Evolutionary conservation across 2,113 vertebrate species (phyloP).

Genomic region (Mirounga angustirostris): DNA sequence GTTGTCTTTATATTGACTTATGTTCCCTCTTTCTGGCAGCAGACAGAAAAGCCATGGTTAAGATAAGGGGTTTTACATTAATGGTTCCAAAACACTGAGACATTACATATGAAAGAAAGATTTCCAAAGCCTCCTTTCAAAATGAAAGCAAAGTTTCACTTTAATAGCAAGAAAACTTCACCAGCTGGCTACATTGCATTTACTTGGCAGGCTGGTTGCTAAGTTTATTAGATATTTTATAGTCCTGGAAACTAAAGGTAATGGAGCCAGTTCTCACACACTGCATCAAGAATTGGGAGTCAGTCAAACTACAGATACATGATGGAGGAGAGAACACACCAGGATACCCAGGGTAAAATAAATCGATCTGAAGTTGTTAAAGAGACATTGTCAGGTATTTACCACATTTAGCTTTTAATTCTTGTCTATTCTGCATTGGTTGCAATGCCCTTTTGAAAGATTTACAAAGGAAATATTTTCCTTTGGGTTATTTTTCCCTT

Average conservation of each 20-base stretch:
- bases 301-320: slow-evolving; percentile 68
- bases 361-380: slow-evolving; percentile 78
- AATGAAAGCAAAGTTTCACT: slow-evolving; percentile 80
- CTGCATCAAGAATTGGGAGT: slow-evolving; percentile 78
- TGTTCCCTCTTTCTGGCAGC: not conserved
- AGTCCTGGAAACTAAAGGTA: slow-evolving; percentile 84
- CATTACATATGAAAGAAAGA: slow-evolving; percentile 62
- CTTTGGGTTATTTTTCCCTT: not conserved
- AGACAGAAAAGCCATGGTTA: not conserved
- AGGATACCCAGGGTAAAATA: slow-evolving; percentile 72
- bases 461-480: slow-evolving; percentile 38
- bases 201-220: slow-evolving; percentile 77
- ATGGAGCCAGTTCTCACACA: slow-evolving; percentile 76
- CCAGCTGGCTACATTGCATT: slow-evolving; percentile 82
- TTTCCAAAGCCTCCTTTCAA: slow-evolving; percentile 74
- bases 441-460: slow-evolving; percentile 64
- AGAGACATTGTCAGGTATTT: slow-evolving; percentile 53
- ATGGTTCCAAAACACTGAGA: slow-evolving; percentile 53
- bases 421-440: slow-evolving; percentile 67
- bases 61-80: slow-evolving; percentile 54
- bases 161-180: slow-evolving; percentile 75
- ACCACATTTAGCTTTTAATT: slow-evolving; percentile 64
- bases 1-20: slow-evolving; percentile 22
- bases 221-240: slow-evolving; percentile 85
- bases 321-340: slow-evolving; percentile 64